Conservation (phyloP, 2,113 vertebrate species). For the Odontesthes bonariensis region DNA sequence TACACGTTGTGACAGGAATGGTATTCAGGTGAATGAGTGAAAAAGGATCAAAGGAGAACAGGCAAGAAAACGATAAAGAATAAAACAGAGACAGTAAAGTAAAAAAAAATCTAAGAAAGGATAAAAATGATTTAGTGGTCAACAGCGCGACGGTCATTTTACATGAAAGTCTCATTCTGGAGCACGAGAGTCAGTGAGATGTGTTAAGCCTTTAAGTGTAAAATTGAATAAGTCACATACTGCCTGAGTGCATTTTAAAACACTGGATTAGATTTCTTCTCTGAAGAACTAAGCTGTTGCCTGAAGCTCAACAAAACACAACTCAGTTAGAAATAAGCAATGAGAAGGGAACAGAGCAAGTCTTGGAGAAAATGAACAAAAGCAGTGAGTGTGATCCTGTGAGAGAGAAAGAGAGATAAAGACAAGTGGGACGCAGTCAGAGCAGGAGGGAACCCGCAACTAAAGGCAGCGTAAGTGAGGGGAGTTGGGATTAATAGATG, state of each 20-base stretch:
- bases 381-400: background rate
- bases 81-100: too few relatives aligned
- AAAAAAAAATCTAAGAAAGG: background rate
- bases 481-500: conserved; percentile 55
- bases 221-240: conserved; percentile 69
- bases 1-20: conserved; percentile 2
- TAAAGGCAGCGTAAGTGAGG: conserved; percentile 20
- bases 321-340: conserved; percentile 26
- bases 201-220: conserved; percentile 63
- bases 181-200: conserved; percentile 44
- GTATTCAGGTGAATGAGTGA: conserved; percentile 16
- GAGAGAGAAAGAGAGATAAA: conserved; percentile 14
- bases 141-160: conserved; percentile 40
- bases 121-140: conserved; percentile 32
- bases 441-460: conserved; percentile 19
- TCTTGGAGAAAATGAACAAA: conserved; percentile 6
- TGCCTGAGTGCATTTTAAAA: conserved; percentile 66
- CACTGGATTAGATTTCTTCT: conserved; percentile 61
- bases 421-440: conserved; percentile 18
- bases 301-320: conserved; percentile 56
- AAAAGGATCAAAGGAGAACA: conserved; percentile 5
- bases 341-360: conserved; percentile 29
- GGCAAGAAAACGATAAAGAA: background rate
- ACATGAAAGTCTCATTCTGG: conserved; percentile 50
- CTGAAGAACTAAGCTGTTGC: conserved; percentile 52